Conservation (phyloP, 2,888 invertebrate genomes). For the Lamellibrachia satsuma region DNA sequence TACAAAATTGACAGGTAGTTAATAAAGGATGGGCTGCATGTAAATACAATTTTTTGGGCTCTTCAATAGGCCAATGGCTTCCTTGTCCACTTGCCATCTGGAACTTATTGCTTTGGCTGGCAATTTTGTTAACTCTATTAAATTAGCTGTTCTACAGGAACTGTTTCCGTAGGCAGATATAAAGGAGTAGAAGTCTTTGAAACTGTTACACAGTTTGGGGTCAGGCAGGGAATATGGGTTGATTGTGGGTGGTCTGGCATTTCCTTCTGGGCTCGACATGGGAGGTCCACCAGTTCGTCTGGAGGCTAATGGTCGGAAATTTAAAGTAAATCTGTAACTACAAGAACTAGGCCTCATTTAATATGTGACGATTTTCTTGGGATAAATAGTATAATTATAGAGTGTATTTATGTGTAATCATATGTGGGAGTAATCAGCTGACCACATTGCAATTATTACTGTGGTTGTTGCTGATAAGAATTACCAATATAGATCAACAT, state of each 20-base stretch:
- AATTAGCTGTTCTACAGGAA: not conserved
- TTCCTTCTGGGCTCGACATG: not conserved
- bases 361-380: not conserved
- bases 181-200: not conserved
- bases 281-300: not conserved
- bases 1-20: no score
- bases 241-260: not conserved
- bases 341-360: not conserved
- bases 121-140: not conserved
- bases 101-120: no score
- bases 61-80: no score
- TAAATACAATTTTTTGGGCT: no score
- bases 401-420: not conserved
- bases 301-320: not conserved
- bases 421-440: not conserved
- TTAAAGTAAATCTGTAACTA: not conserved
- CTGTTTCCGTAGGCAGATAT: not conserved
- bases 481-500: not conserved
- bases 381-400: not conserved
- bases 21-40: no score
- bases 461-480: not conserved
- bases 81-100: no score
- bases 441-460: not conserved
- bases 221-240: not conserved
- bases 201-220: not conserved